phyloP scores from a whole-genome alignment of 2,113 vertebrate species.

The Phyllopteryx taeniolatus region DNA sequence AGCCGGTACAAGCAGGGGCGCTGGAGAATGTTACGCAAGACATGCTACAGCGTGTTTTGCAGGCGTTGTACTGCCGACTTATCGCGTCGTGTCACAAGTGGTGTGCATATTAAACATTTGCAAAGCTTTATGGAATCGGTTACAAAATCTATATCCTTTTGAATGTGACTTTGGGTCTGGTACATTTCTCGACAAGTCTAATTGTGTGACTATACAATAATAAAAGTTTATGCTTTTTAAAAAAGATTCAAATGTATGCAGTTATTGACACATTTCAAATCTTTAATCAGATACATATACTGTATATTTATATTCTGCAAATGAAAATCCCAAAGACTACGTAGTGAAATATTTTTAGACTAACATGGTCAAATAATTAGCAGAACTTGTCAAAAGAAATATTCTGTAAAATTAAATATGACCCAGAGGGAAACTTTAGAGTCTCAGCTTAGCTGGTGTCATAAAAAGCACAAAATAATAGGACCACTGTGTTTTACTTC shows the following conservation, averaged over 20 bases:
- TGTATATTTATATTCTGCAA: neutral
- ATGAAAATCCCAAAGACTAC: neutral
- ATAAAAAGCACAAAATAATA: slow-evolving; percentile 4
- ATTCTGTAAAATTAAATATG: neutral
- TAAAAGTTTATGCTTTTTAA: neutral
- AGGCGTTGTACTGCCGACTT: too few species aligned
- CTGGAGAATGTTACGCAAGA: too few species aligned
- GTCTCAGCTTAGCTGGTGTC: slow-evolving; percentile 2
- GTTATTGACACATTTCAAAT: neutral
- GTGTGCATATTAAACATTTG: too few species aligned
- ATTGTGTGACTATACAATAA: too few species aligned
- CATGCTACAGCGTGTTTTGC: too few species aligned
- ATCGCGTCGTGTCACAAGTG: too few species aligned
- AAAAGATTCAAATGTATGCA: neutral
- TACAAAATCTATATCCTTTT: too few species aligned
- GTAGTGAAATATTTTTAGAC: neutral
- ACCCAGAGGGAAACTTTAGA: slow-evolving; percentile 1
- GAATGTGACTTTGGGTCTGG: too few species aligned
- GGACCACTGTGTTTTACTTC: neutral
- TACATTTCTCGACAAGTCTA: too few species aligned
- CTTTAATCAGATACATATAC: neutral
- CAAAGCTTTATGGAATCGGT: too few species aligned
- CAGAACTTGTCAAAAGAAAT: neutral
- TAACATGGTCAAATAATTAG: neutral
- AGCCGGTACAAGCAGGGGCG: too few species aligned